phyloP scores from a whole-genome alignment of 2,888 invertebrate genomes.

The Calliopum simillimum region DNA sequence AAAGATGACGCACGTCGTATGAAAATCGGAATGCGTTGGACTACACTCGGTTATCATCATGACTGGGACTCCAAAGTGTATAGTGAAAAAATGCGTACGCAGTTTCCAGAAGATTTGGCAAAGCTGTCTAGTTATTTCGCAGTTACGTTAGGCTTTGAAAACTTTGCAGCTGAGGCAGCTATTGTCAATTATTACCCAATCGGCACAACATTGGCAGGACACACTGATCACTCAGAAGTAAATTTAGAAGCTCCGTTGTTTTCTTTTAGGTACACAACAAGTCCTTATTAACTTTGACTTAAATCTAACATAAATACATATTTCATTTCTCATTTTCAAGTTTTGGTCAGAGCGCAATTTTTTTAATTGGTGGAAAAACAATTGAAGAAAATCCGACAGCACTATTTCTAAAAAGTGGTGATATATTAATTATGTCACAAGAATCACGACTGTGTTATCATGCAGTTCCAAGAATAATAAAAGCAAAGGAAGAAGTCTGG shows the following conservation, averaged over 20 bases:
- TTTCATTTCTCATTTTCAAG: constrained; percentile 68
- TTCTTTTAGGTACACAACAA: constrained; percentile 80
- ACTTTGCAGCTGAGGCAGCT: constrained; percentile 88
- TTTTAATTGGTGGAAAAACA: constrained; percentile 87
- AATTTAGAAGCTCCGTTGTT: constrained; percentile 89
- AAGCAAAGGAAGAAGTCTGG: constrained; percentile 70
- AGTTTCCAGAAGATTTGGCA: constrained; percentile 81
- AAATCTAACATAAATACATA: not conserved
- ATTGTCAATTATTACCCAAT: constrained; percentile 97
- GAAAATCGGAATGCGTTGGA: constrained; percentile 81
- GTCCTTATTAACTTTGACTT: not conserved
- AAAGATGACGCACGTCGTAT: constrained; percentile 53
- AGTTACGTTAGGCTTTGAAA: constrained; percentile 67
- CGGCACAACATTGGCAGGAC: constrained; percentile 92
- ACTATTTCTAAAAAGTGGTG: constrained; percentile 87
- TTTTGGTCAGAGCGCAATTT: constrained; percentile 95
- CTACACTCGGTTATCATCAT: constrained; percentile 97
- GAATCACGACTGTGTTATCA: constrained; percentile 89
- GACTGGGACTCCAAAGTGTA: constrained; percentile 97
- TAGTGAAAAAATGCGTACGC: constrained; percentile 74
- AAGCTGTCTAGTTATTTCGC: constrained; percentile 76
- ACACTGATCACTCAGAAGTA: constrained; percentile 94
- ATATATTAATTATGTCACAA: constrained; percentile 91
- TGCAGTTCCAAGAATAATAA: constrained; percentile 89
- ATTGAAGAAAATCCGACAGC: constrained; percentile 77